Evolutionary conservation across 2,113 vertebrate genomes (phyloP).

Genomic region (Triplophysa dalaica): DNA sequence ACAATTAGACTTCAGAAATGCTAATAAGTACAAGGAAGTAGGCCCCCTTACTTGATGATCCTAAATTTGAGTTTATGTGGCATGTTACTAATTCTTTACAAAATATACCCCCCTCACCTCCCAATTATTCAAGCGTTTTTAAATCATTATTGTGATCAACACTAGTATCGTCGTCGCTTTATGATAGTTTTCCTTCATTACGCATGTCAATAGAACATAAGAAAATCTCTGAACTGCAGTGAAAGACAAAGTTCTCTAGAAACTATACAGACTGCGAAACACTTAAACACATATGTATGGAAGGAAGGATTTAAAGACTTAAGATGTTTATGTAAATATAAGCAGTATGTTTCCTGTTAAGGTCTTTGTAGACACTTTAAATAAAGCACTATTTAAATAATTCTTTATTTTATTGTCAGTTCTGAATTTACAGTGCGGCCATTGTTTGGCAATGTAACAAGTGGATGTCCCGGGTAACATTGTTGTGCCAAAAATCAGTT

Average conservation of each 20-base stretch:
- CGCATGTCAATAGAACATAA: neutral
- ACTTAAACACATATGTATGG: too few relatives aligned
- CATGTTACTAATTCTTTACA: slow-evolving; percentile 32
- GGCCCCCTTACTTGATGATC: neutral
- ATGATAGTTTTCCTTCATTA: neutral
- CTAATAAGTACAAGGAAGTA: slow-evolving; percentile 29
- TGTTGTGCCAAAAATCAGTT: neutral
- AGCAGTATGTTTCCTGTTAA: too few relatives aligned
- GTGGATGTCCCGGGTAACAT: neutral
- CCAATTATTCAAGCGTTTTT: slow-evolving; percentile 10
- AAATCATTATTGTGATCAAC: neutral
- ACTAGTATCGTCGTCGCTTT: neutral
- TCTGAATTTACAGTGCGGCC: neutral
- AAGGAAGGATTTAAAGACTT: too few relatives aligned
- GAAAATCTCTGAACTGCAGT: neutral
- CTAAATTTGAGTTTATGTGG: slow-evolving; percentile 32
- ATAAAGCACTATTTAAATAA: too few relatives aligned
- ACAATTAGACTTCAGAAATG: slow-evolving; percentile 45
- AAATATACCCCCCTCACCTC: slow-evolving; percentile 22
- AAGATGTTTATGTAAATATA: too few relatives aligned
- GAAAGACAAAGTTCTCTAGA: neutral
- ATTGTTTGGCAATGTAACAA: slow-evolving; percentile 2
- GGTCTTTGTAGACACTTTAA: too few relatives aligned
- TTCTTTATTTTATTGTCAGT: neutral
- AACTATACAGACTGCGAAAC: neutral